Conservation (phyloP, 2,113 vertebrate species). For the Cynopterus brachyotis region DNA sequence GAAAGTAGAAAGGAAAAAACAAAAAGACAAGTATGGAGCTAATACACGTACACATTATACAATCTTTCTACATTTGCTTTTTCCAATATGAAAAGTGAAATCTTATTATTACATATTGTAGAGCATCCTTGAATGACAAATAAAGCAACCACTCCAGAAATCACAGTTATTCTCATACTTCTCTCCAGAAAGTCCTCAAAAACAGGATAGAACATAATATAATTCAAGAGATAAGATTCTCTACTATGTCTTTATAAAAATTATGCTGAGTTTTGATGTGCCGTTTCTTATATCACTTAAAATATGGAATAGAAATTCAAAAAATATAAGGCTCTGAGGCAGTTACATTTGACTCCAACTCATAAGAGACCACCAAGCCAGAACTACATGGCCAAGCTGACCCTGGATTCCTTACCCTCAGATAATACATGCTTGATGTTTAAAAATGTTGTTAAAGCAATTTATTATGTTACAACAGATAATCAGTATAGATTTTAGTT, state of each 20-base stretch:
- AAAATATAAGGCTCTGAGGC: background rate
- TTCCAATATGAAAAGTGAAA: background rate
- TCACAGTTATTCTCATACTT: background rate
- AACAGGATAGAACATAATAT: background rate
- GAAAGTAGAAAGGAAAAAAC: background rate
- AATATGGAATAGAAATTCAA: background rate
- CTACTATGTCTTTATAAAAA: background rate
- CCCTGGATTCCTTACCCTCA: background rate
- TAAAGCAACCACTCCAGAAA: background rate
- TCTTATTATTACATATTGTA: background rate
- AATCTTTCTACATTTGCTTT: background rate
- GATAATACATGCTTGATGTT: background rate
- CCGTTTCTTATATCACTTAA: background rate
- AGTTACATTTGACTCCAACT: background rate
- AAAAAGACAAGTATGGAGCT: background rate
- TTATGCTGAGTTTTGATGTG: background rate
- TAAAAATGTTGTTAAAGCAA: background rate
- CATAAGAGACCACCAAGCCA: background rate
- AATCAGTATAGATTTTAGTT: background rate
- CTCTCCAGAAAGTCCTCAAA: background rate
- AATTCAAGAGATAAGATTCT: background rate
- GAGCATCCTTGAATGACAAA: background rate
- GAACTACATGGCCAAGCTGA: background rate
- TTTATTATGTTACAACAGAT: background rate
- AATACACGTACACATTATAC: fast-evolving